phyloP scores from a whole-genome alignment of 2,113 vertebrate species.

The Boulengerochromis microlepis region DNA sequence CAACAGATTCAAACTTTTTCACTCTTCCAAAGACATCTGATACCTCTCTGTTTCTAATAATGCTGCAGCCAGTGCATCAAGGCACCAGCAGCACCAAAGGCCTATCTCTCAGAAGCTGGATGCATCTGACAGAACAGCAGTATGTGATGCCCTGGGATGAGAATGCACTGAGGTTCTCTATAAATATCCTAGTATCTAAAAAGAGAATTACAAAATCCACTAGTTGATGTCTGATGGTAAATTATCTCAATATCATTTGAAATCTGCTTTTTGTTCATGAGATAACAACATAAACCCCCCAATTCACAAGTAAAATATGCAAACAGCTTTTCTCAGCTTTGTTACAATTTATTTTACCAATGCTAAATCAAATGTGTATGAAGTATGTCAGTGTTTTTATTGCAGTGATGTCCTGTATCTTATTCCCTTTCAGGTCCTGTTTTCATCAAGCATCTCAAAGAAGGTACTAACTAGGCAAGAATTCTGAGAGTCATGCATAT shows the following conservation, averaged over 20 bases:
- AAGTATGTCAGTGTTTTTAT: background rate
- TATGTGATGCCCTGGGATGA: background rate
- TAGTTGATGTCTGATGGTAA: background rate
- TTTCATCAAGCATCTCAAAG: background rate
- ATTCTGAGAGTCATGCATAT: background rate
- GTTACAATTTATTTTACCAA: background rate
- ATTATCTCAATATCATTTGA: background rate
- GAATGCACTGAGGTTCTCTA: background rate
- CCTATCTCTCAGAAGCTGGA: background rate
- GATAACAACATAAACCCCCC: background rate
- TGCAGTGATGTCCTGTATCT: background rate
- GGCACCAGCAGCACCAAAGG: background rate
- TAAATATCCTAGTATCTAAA: background rate
- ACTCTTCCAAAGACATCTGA: fast-evolving
- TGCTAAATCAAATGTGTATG: background rate
- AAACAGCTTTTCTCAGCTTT: background rate
- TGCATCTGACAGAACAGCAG: background rate
- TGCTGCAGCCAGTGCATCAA: background rate
- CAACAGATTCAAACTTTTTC: background rate
- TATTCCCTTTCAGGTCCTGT: background rate
- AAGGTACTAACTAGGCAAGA: background rate
- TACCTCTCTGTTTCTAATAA: background rate
- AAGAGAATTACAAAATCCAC: background rate
- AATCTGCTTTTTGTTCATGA: background rate
- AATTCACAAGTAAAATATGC: background rate